Base-by-base conservation (phyloP, 2,888 invertebrate genomes). In the Acheta domesticus region DNA sequence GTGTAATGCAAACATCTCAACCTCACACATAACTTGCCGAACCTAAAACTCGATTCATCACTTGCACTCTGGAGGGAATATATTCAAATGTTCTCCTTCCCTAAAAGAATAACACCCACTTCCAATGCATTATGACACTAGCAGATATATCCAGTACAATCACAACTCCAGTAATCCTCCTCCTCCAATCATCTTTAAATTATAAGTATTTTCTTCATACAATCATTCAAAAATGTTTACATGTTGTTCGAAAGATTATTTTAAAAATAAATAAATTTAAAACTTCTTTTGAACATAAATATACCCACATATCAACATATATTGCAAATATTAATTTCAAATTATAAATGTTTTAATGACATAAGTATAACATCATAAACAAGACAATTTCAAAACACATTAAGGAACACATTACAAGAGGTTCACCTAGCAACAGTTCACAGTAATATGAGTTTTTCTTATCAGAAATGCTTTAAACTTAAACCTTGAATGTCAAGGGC, bases 401-500 rank as follows among this genome's bases (percentile, higher is more conserved):
- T 20, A 75, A 75, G 23, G 23, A 75, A 75, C 75, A 75, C 12
- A 19, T 73, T 73, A 73, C 21, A 62, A n/a, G 62, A 62, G 62
- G 62, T 62, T n/a, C 62, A 62, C 62, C 36, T 36, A 8, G 36
- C 36, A 36, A 8, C 36, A 36, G 8, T 36, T 19, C 62, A 62
- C 62, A 19, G 62, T 62, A 62, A 14, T 62, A 12, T 62, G 62
- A 62, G n/a, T 62, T 14, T 23, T 48, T 48, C 49, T 48, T 76
- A 23, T 76, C 12, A 76, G 76, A 48, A 23, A 23, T 48, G 48
- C 48, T 49, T 48, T 48, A 12, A 36, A 36, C n/a, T 16, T 73
- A 77, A 48, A 50, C 49, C 50, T 36, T 74, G 74, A 50, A 19
- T 62, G 74, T 74, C 49, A 77, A 74, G 62, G 21, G 49, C 74